phyloP scores from a whole-genome alignment of 2,888 invertebrate species.

The Zygogramma bicolorata region DNA sequence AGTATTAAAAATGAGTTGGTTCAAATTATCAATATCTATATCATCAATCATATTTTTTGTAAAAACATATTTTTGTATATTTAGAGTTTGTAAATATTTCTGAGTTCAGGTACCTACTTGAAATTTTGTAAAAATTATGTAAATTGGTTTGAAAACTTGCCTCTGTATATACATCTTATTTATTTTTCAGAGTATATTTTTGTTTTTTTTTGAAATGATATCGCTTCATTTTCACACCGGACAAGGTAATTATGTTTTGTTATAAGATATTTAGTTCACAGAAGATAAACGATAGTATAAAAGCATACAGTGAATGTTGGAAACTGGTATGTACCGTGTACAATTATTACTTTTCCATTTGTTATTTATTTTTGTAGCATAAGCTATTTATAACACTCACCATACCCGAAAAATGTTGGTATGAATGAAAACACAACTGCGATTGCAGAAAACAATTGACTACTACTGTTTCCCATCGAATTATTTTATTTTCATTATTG shows the following conservation, averaged over 20 bases:
- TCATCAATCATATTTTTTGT: slow-evolving; percentile 55
- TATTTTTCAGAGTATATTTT: slow-evolving; percentile 47
- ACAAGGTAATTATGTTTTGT: slow-evolving; percentile 39
- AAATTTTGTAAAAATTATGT: slow-evolving; percentile 56
- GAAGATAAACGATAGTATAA: slow-evolving; percentile 57
- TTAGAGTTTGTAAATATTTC: slow-evolving; percentile 51
- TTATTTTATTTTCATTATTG: too few species aligned
- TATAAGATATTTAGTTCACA: slow-evolving; percentile 31
- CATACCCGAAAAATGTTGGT: background rate
- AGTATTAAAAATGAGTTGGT: slow-evolving; percentile 56
- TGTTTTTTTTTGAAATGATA: slow-evolving; percentile 30
- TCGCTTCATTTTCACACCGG: slow-evolving; percentile 39
- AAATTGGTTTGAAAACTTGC: slow-evolving; percentile 54
- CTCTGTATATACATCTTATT: slow-evolving; percentile 52
- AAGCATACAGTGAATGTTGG: slow-evolving; percentile 59
- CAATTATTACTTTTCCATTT: slow-evolving; percentile 57
- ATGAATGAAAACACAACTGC: background rate
- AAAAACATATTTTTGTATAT: slow-evolving; percentile 59
- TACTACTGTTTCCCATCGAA: too few species aligned
- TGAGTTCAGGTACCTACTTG: slow-evolving; percentile 54
- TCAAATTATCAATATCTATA: slow-evolving; percentile 53
- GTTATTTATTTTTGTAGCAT: slow-evolving; percentile 55
- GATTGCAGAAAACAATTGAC: too few species aligned
- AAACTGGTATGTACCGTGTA: slow-evolving; percentile 65
- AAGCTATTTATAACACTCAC: slow-evolving; percentile 17